Evolutionary conservation across 2,113 vertebrate genomes (phyloP).

Genomic region (Cheilinus undulatus): DNA sequence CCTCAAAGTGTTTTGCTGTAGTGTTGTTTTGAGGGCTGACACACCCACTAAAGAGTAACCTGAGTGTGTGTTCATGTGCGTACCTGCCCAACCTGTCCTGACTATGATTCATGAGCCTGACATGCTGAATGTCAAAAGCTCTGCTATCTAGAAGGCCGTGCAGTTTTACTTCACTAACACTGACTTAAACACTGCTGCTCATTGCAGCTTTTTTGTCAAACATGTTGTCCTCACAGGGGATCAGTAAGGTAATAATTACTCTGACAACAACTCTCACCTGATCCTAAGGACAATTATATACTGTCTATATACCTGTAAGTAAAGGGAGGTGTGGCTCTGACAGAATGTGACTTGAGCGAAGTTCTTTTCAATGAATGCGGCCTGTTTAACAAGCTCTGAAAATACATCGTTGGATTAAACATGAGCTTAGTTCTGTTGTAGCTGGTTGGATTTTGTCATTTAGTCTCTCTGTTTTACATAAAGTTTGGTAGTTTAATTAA

Average conservation of each 20-base stretch:
- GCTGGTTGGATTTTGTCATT: too few species aligned
- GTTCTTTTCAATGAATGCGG: too few species aligned
- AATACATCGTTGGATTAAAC: too few species aligned
- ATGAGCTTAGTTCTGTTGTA: too few species aligned
- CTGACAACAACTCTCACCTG: not conserved
- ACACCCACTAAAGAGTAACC: slow-evolving; percentile 55
- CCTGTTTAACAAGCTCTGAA: too few species aligned
- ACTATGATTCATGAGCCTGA: slow-evolving; percentile 50
- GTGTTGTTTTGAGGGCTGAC: slow-evolving; percentile 47
- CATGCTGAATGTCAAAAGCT: slow-evolving; percentile 18
- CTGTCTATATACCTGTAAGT: too few species aligned
- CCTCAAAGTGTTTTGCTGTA: slow-evolving; percentile 27
- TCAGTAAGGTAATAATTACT: not conserved
- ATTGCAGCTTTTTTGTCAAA: slow-evolving; percentile 13
- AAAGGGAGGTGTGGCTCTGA: not conserved
- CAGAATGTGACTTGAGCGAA: too few species aligned
- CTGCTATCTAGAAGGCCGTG: not conserved
- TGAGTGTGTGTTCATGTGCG: slow-evolving; percentile 45
- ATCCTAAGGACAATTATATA: not conserved
- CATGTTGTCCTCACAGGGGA: not conserved
- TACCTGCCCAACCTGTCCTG: slow-evolving; percentile 71
- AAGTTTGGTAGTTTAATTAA: too few species aligned
- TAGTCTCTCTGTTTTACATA: too few species aligned
- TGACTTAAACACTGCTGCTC: not conserved
- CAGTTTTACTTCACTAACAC: not conserved